Evolutionary conservation across 2,113 vertebrate genomes (phyloP).

Genomic region (Laticauda laticaudata): DNA sequence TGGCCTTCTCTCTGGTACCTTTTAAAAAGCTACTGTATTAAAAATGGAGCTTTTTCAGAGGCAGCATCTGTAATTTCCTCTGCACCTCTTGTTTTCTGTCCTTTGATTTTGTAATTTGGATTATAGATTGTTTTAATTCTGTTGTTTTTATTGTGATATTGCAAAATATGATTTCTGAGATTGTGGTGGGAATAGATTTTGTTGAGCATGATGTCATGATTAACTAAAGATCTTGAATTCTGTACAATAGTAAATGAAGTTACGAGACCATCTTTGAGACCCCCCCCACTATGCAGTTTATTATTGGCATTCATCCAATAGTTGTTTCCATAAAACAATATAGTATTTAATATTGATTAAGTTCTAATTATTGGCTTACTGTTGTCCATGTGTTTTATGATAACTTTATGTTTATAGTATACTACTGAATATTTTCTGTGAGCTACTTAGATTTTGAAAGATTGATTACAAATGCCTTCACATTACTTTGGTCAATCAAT

Average conservation of each 20-base stretch:
- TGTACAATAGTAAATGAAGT: background rate
- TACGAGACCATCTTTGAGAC: background rate
- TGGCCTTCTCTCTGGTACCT: background rate
- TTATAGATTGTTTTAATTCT: background rate
- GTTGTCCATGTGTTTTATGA: background rate
- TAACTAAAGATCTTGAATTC: background rate
- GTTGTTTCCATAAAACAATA: background rate
- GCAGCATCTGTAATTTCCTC: background rate
- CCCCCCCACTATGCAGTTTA: background rate
- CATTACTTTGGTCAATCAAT: background rate
- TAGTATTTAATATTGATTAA: background rate
- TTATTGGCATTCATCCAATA: background rate
- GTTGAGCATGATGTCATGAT: background rate
- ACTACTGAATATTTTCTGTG: background rate
- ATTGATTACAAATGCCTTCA: background rate
- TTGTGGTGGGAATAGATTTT: background rate
- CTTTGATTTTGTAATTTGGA: background rate
- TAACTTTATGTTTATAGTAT: background rate
- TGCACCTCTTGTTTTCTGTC: background rate
- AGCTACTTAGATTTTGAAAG: background rate
- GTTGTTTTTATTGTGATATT: background rate
- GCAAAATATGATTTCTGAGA: background rate
- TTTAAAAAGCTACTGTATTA: too few species aligned
- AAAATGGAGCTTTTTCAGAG: background rate
- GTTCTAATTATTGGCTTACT: background rate